phyloP scores from a whole-genome alignment of 2,888 invertebrate species.

The Lasius fuliginosus region DNA sequence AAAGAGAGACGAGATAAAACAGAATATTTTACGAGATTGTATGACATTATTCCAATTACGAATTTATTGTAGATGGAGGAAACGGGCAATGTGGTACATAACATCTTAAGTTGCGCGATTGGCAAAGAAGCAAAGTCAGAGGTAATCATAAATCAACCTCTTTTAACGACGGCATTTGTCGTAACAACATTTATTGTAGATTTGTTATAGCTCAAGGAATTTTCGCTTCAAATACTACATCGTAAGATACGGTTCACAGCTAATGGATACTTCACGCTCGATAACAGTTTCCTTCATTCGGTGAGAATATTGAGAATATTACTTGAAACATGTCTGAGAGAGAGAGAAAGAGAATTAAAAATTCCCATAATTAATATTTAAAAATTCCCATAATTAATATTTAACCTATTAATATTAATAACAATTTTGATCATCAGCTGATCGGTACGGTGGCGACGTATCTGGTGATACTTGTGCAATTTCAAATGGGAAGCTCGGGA shows the following conservation, averaged over 20 bases:
- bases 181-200: conserved; percentile 26
- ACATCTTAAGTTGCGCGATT: conserved; percentile 49
- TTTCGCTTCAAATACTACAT: conserved; percentile 79
- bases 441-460: conserved; percentile 70
- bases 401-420: background rate
- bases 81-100: conserved; percentile 55
- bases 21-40: background rate
- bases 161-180: background rate
- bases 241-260: conserved; percentile 79
- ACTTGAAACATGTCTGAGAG: background rate
- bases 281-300: conserved; percentile 79
- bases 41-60: background rate
- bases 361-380: conserved; percentile 7
- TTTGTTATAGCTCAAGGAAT: conserved; percentile 77
- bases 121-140: conserved; percentile 53
- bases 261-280: conserved; percentile 78
- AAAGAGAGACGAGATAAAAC: background rate
- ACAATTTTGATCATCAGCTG: conserved; percentile 66
- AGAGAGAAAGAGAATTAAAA: background rate
- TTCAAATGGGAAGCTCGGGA: conserved; percentile 54
- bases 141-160: conserved; percentile 52
- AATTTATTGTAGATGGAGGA: conserved; percentile 59
- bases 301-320: conserved; percentile 69
- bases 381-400: background rate
- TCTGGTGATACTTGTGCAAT: conserved; percentile 77